A percentile compares a stretch with the other conserved stretches of the same genome.
These are phyloP conservation scores for Macrotis lagotis DNA, from an alignment of 2,113 vertebrate species.

Conservation along the genomic window DNA sequence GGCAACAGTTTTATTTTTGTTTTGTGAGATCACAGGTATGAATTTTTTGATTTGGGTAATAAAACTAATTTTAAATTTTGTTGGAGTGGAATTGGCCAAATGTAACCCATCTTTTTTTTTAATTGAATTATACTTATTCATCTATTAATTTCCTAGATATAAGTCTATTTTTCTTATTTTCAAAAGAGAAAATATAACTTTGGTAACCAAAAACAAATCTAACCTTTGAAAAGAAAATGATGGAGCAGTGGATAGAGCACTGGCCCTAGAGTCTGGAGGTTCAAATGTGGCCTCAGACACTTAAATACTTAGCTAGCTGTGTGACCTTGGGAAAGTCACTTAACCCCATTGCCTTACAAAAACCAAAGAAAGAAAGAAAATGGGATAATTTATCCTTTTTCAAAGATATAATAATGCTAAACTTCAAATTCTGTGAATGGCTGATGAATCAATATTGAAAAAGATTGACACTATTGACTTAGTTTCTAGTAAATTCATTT, in stretches of 20 bases:
- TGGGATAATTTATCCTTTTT: neutral
- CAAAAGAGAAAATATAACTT: neutral
- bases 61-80: neutral
- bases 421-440: constrained; percentile 12
- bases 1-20: neutral
- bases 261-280: too few relatives aligned
- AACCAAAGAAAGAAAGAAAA: too few relatives aligned
- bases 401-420: constrained; percentile 13
- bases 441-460: constrained; percentile 29
- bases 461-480: constrained; percentile 14
- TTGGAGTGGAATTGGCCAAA: neutral
- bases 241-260: too few relatives aligned
- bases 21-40: neutral
- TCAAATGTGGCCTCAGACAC: too few relatives aligned
- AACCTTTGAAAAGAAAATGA: constrained; percentile 38
- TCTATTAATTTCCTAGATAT: constrained; percentile 6
- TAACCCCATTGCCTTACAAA: too few relatives aligned
- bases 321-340: too few relatives aligned
- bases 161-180: constrained; percentile 37
- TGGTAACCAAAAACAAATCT: constrained; percentile 13
- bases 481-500: constrained; percentile 47
- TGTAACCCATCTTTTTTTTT: neutral
- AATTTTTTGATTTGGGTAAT: neutral
- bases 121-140: neutral
- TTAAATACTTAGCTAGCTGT: too few relatives aligned